Evolutionary conservation across 2,113 vertebrate species (phyloP).

Genomic region (Corythaeola cristata): DNA sequence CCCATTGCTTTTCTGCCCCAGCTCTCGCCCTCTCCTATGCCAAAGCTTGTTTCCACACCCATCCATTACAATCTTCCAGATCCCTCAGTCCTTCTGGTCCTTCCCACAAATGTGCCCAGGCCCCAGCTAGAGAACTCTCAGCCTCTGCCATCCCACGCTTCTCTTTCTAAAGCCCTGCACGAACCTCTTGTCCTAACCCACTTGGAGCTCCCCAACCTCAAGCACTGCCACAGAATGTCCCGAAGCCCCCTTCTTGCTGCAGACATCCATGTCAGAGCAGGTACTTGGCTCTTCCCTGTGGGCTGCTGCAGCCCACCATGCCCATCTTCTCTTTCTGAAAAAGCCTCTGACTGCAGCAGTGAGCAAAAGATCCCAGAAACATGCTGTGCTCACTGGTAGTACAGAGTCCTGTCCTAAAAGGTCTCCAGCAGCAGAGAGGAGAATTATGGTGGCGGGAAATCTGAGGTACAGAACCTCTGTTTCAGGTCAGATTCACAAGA

Average conservation of each 20-base stretch:
- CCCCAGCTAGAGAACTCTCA: background rate
- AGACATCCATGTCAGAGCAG: background rate
- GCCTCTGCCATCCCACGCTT: background rate
- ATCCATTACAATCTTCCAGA: background rate
- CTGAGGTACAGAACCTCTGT: background rate
- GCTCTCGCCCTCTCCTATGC: background rate
- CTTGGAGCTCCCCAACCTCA: background rate
- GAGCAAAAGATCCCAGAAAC: background rate
- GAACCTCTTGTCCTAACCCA: background rate
- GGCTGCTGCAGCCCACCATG: background rate
- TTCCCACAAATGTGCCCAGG: background rate
- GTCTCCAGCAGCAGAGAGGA: background rate
- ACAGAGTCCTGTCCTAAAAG: background rate
- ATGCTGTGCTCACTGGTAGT: background rate
- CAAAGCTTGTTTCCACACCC: background rate
- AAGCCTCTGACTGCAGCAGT: background rate
- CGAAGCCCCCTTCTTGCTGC: background rate
- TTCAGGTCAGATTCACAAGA: background rate
- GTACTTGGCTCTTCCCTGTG: background rate
- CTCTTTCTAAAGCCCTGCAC: background rate
- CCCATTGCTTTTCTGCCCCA: fast-evolving
- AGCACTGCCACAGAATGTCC: background rate
- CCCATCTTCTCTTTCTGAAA: background rate
- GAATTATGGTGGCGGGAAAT: background rate
- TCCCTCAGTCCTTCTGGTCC: background rate